These are phyloP conservation scores for Trinectes maculatus DNA, from an alignment of 2,113 vertebrate genomes.

Conservation along the genomic window DNA sequence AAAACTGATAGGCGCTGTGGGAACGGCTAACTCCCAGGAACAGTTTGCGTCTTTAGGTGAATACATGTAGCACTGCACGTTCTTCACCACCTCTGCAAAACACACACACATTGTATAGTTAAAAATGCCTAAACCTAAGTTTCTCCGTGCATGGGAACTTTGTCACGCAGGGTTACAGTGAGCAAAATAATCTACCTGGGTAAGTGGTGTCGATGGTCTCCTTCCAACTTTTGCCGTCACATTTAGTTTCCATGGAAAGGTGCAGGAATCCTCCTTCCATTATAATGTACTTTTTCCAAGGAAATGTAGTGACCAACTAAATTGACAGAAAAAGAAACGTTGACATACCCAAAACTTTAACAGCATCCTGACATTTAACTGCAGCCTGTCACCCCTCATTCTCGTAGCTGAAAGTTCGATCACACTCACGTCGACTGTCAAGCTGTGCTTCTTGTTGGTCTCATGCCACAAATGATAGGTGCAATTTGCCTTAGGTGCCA, in stretches of 20 bases:
- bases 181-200: slow-evolving; percentile 33
- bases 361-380: too few relatives aligned
- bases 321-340: not conserved
- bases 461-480: rapidly evolving
- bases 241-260: not conserved
- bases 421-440: too few relatives aligned
- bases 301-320: rapidly evolving
- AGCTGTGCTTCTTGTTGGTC: rapidly evolving
- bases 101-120: not conserved
- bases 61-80: slow-evolving; percentile 33
- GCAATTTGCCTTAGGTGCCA: slow-evolving; percentile 14
- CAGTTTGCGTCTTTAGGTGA: slow-evolving; percentile 14
- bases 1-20: slow-evolving; percentile 25
- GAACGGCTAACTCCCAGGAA: slow-evolving; percentile 46
- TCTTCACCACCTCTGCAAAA: slow-evolving; percentile 56
- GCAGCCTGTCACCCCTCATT: too few relatives aligned
- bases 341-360: not conserved
- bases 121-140: not conserved
- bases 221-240: rapidly evolving
- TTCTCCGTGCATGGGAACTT: not conserved
- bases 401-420: too few relatives aligned
- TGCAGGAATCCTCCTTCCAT: slow-evolving; percentile 15
- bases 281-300: rapidly evolving
- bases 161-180: too few relatives aligned
- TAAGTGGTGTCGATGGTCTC: rapidly evolving